Conservation (phyloP, 2,888 invertebrate genomes). For the Dioctria linearis region DNA sequence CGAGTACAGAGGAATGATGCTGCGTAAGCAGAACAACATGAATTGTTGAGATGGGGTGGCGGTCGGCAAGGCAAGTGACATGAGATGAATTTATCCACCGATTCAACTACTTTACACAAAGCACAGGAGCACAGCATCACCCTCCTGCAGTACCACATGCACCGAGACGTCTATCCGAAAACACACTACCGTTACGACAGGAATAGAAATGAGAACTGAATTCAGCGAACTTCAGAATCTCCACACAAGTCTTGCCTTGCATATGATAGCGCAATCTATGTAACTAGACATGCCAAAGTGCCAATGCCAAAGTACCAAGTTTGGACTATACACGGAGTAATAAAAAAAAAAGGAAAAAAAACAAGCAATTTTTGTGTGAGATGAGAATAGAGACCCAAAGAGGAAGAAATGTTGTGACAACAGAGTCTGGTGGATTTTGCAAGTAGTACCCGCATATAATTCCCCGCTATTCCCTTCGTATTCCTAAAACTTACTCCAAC, state of each 20-base stretch:
- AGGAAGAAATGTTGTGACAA: not conserved
- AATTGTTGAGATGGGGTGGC: not conserved
- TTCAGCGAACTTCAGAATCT: not conserved
- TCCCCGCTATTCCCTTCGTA: slow-evolving; percentile 3
- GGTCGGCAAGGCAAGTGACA: not conserved
- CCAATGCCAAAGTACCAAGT: no score
- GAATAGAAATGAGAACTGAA: slow-evolving; percentile 55
- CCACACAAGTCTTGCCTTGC: not conserved
- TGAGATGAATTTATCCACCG: no score
- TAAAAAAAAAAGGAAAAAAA: no score
- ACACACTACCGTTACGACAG: slow-evolving; percentile 43
- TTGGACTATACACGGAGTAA: not conserved
- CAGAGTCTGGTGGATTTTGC: slow-evolving; percentile 23
- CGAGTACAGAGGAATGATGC: not conserved
- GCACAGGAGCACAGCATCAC: not conserved
- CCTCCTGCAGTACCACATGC: not conserved
- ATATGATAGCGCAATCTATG: no score
- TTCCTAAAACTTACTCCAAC: not conserved
- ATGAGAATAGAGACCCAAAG: not conserved
- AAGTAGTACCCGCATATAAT: not conserved
- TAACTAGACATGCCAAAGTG: no score
- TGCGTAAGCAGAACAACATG: slow-evolving; percentile 20
- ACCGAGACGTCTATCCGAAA: not conserved
- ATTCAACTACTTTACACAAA: no score
- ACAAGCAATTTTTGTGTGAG: not conserved